phyloP scores from a whole-genome alignment of 2,797 vertebrate genomes.

The Pipistrellus nathusii region DNA sequence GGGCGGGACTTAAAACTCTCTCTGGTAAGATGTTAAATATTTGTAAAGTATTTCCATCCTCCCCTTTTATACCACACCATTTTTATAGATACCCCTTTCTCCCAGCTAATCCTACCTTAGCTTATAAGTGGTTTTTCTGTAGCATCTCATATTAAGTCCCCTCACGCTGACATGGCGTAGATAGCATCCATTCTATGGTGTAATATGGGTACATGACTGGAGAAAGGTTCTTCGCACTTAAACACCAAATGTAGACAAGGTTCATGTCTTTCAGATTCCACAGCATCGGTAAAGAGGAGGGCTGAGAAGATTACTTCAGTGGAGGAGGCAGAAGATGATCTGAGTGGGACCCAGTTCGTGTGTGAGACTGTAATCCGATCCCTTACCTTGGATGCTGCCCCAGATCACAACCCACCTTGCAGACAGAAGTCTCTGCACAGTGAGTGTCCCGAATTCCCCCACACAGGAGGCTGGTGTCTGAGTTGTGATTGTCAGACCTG shows the following conservation, averaged over 20 bases:
- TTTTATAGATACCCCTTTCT: background rate
- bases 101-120: background rate
- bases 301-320: conserved; percentile 82
- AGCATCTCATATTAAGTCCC: background rate
- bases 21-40: conserved; percentile 90
- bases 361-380: conserved; percentile 98
- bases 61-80: background rate
- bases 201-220: background rate
- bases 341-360: conserved; percentile 98
- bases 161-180: background rate
- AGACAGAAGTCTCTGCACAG: conserved; percentile 87
- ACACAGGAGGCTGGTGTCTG: background rate
- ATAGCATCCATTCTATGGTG: background rate
- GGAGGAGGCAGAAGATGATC: conserved; percentile 96
- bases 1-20: conserved; percentile 88
- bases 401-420: conserved; percentile 93
- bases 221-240: background rate
- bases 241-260: conserved; percentile 28
- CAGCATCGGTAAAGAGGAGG: conserved; percentile 81
- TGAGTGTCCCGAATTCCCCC: conserved; percentile 84
- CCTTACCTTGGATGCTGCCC: conserved; percentile 96
- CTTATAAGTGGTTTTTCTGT: background rate
- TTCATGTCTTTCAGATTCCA: conserved; percentile 84
- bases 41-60: conserved; percentile 3
- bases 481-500: background rate